Conservation (phyloP, 2,888 invertebrate genomes). For the Trachelus troglodyta region DNA sequence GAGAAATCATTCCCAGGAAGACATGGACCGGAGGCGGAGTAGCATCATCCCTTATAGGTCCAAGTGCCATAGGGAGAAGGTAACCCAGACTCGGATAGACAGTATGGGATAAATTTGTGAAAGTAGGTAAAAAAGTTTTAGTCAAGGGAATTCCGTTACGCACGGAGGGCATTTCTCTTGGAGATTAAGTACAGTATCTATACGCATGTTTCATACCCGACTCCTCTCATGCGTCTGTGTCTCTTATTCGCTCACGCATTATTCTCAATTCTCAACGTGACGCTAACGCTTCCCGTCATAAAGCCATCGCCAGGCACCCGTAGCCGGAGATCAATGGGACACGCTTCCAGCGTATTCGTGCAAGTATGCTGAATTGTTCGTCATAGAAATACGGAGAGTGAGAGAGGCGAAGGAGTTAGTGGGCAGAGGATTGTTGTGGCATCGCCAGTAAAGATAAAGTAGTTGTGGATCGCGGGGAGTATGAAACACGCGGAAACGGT, state of each 20-base stretch:
- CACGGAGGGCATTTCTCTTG: not conserved
- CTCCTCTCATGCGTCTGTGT: not conserved
- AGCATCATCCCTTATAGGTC: not conserved
- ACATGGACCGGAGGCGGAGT: not conserved
- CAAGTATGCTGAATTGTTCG: constrained; percentile 40
- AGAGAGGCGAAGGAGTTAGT: constrained; percentile 15
- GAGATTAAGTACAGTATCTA: not conserved
- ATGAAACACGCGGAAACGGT: constrained; percentile 64
- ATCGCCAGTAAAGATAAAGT: constrained; percentile 48
- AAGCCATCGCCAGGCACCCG: not conserved
- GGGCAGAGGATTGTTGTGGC: constrained; percentile 26
- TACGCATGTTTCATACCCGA: not conserved
- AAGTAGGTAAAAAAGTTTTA: not conserved
- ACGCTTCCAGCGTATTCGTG: constrained; percentile 42
- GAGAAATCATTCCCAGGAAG: not conserved
- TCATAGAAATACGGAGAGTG: constrained; percentile 25
- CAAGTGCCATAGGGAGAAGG: not conserved
- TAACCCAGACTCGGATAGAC: not conserved
- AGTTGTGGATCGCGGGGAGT: constrained; percentile 48
- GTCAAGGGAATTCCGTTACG: not conserved
- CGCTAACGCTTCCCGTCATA: not conserved
- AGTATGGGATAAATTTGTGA: not conserved
- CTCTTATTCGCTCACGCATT: not conserved
- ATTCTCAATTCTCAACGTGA: not conserved
- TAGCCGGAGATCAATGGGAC: constrained; percentile 48